Percentiles rank a stretch among this genome's conserved stretches.
Conservation (phyloP, 2,888 invertebrate species). For the Pyrrhia umbra region DNA sequence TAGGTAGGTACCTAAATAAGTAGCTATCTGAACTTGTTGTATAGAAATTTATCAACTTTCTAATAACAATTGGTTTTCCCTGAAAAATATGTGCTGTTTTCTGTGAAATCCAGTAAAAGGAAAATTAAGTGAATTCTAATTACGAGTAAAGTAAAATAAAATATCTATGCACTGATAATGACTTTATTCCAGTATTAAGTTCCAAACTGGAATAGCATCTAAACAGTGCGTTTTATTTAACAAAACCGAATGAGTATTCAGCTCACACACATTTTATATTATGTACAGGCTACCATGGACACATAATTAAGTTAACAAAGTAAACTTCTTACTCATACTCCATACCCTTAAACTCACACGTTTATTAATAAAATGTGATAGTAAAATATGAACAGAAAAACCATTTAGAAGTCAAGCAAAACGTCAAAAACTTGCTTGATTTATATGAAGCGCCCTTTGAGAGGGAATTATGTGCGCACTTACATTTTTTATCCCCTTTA, state of each 20-base stretch:
- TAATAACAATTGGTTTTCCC: too few species aligned
- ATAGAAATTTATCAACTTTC: too few species aligned
- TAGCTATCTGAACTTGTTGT: not conserved
- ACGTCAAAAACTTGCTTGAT: slow-evolving; percentile 81
- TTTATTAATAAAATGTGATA: slow-evolving; percentile 79
- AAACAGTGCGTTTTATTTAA: slow-evolving; percentile 1
- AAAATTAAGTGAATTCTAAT: too few species aligned
- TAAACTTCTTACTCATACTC: slow-evolving; percentile 69
- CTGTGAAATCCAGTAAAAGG: too few species aligned
- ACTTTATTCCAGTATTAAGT: not conserved
- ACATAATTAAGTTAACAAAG: slow-evolving; percentile 69
- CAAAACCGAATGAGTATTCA: not conserved
- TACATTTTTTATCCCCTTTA: slow-evolving; percentile 81
- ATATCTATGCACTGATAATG: too few species aligned
- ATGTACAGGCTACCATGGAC: not conserved
- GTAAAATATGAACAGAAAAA: slow-evolving; percentile 79
- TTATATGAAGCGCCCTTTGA: slow-evolving; percentile 83
- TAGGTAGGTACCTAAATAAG: not conserved
- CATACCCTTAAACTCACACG: slow-evolving; percentile 70
- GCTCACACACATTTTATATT: not conserved
- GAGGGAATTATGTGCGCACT: slow-evolving; percentile 80
- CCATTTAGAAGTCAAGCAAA: slow-evolving; percentile 76
- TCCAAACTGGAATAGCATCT: too few species aligned
- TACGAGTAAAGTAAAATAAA: too few species aligned
- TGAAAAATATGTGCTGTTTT: too few species aligned